Conservation (phyloP, 2,113 vertebrate genomes). For the Plecotus auritus region DNA sequence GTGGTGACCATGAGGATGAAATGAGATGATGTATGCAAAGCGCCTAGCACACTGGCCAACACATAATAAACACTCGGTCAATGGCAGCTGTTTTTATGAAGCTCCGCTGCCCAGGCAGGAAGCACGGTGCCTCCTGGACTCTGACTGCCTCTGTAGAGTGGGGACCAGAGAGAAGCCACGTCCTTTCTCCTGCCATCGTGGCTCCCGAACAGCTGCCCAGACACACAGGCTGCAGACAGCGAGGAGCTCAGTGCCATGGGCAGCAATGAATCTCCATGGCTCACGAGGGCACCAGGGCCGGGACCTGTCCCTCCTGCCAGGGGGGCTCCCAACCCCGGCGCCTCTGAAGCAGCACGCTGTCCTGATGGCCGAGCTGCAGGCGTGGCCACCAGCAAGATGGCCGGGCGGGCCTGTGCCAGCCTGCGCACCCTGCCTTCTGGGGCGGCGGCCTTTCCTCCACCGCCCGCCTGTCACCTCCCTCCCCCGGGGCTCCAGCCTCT, state of each 20-base stretch:
- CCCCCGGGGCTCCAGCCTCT: background rate
- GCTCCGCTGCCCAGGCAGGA: background rate
- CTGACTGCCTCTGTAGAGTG: rapidly evolving
- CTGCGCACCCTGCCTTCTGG: background rate
- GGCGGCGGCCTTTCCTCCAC: background rate
- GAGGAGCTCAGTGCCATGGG: background rate
- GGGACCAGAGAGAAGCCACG: background rate
- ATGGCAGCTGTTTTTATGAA: background rate
- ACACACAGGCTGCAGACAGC: background rate
- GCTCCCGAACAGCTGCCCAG: background rate
- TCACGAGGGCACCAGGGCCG: background rate
- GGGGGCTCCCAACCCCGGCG: background rate
- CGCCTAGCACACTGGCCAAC: background rate
- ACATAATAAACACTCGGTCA: background rate
- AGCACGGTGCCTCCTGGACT: background rate
- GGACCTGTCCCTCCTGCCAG: background rate
- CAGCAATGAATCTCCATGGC: rapidly evolving
- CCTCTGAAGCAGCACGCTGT: background rate
- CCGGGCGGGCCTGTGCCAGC: background rate
- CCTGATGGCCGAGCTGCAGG: background rate
- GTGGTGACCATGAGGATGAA: background rate
- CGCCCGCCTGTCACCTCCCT: background rate
- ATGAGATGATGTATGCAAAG: background rate
- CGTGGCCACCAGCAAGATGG: constrained; percentile 16
- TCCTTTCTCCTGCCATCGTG: background rate